Evolutionary conservation across 1,140 invertebrate species (phyloP).

Genomic region (Solenopsis invicta): DNA sequence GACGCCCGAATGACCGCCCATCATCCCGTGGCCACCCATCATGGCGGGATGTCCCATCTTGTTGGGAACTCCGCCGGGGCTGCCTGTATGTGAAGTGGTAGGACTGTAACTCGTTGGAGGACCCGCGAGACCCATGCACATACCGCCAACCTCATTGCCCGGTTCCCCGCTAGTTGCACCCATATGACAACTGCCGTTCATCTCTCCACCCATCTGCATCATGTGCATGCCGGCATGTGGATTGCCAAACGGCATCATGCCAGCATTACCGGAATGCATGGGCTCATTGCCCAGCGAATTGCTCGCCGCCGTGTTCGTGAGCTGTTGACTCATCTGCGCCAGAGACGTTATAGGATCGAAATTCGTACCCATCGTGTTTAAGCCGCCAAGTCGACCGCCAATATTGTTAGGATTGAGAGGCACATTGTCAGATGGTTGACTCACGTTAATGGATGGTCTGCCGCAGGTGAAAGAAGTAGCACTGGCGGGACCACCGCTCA

Average conservation of each 20-base stretch:
- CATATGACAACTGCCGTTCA: conserved; percentile 86
- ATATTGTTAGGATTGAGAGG: conserved; percentile 94
- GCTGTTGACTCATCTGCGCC: conserved; percentile 97
- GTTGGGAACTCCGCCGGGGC: conserved; percentile 81
- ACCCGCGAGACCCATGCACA: conserved; percentile 87
- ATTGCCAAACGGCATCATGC: conserved; percentile 87
- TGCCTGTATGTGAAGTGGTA: conserved; percentile 84
- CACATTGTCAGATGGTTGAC: conserved; percentile 91
- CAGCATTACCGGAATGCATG: conserved; percentile 85
- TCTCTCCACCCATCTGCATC: conserved; percentile 87
- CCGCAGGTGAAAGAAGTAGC: conserved; percentile 80
- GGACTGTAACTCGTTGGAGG: conserved; percentile 85
- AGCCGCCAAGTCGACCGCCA: conserved; percentile 86
- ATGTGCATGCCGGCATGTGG: conserved; percentile 85
- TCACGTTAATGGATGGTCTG: conserved; percentile 82
- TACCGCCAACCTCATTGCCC: conserved; percentile 87
- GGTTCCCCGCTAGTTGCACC: conserved; percentile 83
- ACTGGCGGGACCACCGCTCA: conserved; percentile 75
- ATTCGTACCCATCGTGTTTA: conserved; percentile 88
- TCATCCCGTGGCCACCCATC: conserved; percentile 88
- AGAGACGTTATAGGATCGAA: conserved; percentile 98
- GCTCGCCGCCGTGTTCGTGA: conserved; percentile 92
- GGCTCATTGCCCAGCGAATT: conserved; percentile 86
- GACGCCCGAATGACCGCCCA: conserved; percentile 87
- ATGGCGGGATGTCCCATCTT: conserved; percentile 84